phyloP scores from a whole-genome alignment of 2,113 vertebrate species.

The Datnioides undecimradiatus region DNA sequence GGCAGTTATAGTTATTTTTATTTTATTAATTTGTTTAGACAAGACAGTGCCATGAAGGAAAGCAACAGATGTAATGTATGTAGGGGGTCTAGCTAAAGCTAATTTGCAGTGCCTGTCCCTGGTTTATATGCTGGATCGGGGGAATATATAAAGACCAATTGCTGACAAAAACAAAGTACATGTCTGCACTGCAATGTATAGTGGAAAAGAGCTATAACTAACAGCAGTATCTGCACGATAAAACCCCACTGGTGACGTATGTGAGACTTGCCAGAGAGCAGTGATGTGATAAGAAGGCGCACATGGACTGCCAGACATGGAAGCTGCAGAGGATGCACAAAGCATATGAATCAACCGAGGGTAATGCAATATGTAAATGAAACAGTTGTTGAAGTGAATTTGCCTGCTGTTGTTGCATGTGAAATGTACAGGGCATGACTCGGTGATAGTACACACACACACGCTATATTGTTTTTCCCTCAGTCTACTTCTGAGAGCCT shows the following conservation, averaged over 20 bases:
- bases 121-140: not conserved
- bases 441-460: constrained; percentile 9
- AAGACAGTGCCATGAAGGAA: not conserved
- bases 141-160: not conserved
- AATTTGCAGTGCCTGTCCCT: not conserved
- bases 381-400: constrained; percentile 55
- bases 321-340: constrained; percentile 55
- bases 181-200: constrained; percentile 1
- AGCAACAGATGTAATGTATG: not conserved
- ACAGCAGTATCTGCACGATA: constrained; percentile 23
- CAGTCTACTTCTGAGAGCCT: not conserved
- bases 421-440: constrained; percentile 34
- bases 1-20: not conserved
- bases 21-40: not conserved
- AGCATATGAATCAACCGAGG: constrained; percentile 68
- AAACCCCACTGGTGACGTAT: constrained; percentile 28
- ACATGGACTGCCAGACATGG: constrained; percentile 44
- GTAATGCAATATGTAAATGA: constrained; percentile 79
- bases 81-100: not conserved
- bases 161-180: not conserved
- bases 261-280: constrained; percentile 54
- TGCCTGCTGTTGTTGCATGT: constrained; percentile 57
- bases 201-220: constrained; percentile 5
- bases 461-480: not conserved
- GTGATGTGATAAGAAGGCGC: constrained; percentile 62